Base-by-base conservation (phyloP, 2,888 invertebrate genomes). In the Philaethria dido region DNA sequence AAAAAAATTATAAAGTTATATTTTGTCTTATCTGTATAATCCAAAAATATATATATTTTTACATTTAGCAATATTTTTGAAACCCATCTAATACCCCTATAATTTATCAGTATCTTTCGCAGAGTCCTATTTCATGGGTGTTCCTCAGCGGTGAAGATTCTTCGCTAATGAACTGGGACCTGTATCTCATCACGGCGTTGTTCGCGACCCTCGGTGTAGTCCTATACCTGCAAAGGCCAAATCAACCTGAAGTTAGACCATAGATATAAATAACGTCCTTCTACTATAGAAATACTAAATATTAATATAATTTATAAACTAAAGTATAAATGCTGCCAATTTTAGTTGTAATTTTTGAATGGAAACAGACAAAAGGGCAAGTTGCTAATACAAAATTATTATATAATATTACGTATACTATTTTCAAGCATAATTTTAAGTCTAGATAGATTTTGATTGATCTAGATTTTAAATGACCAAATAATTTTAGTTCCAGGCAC, bases 111-210 rank as follows among this genome's bases (percentile, higher is more conserved):
- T 85, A 81, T 59, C 69, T 89, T 62, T 93, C 93, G 13, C 91
- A 96, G 95, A 95, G 95, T 66, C 95, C 94, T 0, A 83, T 95
- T 69, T 93, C 93, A 61, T 84, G 94, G 74, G 83, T 96, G 11
- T 93, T 95, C 78, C 76, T 88, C 20, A 93, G 95, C 72, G 92
- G 96, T 79, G 95, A 96, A 76, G 95, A 95, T 65, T 87, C 94
- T 59, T 92, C 98, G 62, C 94, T 96, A 16, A 95, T 97, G 44
- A 97, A 98, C 87, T 99, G 99, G 99, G 99, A 99, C 91, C 93
- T 99, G 62, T 98, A 98, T 89, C 93, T 98, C 77, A 97, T 99
- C 77, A 96, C 97, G 22, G 90, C 95, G 54, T 92, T 99, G 33
- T 95, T 97, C 6, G 95, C 97, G 14, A 89, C 98, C n/a, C 92